These are phyloP conservation scores for Laupala kohalensis DNA, from an alignment of 1,140 invertebrate genomes.

Conservation along the genomic window DNA sequence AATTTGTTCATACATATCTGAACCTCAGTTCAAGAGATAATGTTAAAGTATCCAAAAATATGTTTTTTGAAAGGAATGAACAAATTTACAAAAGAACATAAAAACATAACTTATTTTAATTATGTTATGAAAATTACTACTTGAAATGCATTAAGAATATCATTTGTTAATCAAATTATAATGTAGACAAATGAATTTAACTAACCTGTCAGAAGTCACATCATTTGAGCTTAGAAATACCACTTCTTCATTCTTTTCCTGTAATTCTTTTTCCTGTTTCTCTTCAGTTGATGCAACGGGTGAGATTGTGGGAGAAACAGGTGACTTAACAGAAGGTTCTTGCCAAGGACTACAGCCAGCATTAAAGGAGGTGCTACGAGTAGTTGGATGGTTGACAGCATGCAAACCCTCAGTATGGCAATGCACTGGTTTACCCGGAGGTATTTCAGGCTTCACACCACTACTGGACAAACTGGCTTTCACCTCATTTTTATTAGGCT, in stretches of 20 bases:
- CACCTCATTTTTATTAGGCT: slow-evolving; percentile 37
- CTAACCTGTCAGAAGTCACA: no score
- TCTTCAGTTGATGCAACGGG: background rate
- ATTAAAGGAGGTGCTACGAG: slow-evolving; percentile 30
- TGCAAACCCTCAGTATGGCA: slow-evolving; percentile 14
- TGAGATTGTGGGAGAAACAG: background rate
- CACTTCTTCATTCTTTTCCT: background rate
- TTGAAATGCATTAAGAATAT: no score
- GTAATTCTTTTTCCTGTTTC: background rate
- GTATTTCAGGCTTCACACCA: background rate
- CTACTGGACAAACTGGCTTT: slow-evolving; percentile 19
- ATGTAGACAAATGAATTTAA: no score
- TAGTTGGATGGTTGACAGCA: slow-evolving; percentile 23
- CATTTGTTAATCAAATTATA: no score
- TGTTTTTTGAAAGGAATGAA: no score
- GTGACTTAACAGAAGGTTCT: background rate
- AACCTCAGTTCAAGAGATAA: no score
- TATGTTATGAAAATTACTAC: no score
- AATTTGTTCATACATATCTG: no score
- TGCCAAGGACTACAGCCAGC: slow-evolving; percentile 22
- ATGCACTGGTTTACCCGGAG: background rate
- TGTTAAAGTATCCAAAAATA: no score
- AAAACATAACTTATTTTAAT: no score
- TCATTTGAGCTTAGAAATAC: no score
- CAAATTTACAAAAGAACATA: no score